Evolutionary conservation across 2,797 vertebrate genomes (phyloP), one percentile per base, ranked within the genome.

Genomic region (Dallia pectoralis): DNA sequence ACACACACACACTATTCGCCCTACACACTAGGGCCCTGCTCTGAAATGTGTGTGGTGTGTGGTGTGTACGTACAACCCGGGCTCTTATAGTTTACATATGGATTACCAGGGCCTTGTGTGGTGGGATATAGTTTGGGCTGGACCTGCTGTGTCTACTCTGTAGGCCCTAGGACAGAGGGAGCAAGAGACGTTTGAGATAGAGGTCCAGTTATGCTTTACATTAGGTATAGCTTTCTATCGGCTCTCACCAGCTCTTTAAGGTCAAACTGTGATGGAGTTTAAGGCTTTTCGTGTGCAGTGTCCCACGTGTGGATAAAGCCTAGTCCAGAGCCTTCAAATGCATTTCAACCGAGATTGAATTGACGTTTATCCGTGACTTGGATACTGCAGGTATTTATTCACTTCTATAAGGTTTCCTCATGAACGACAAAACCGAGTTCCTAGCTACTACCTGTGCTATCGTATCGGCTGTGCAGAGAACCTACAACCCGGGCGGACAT

Each of bases 31-130:
- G 61, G 74, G 71, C n/a, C 63, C 74, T 73, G 76, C 72, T 49
- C 71, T 84, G 83, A 74, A 78, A 71, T 82, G 76, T 59, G 73
- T 78, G 77, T 77, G 62, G 85, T 85, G 82, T 70, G 77, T 85
- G 75, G 82, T 70, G 77, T 85, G 74, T 79, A 84, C 64, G 70
- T 2, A 56, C 72, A 64, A 63, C 85, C 40, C 40, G 12, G 40
- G 3, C 81, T 82, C 16, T 82, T 73, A 77, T 63, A 64, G 67
- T 56, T 7, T 29, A 63, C 14, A 62, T 29, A 62, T 62, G 25
- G 18, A 32, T 63, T 29, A 32, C 18, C 29, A 63, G 16, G 16
- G 25, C 61, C 29, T 30, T 5, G 14, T 15, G 27, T 63, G 25
- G 15, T 19, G 29, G 6, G 61, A 63, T 15, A 29, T 16, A 22